A percentile compares a stretch with the other conserved stretches of the same genome.
These are phyloP conservation scores for Oxycera nigricornis DNA, from an alignment of 2,888 invertebrate species.

Conservation along the genomic window DNA sequence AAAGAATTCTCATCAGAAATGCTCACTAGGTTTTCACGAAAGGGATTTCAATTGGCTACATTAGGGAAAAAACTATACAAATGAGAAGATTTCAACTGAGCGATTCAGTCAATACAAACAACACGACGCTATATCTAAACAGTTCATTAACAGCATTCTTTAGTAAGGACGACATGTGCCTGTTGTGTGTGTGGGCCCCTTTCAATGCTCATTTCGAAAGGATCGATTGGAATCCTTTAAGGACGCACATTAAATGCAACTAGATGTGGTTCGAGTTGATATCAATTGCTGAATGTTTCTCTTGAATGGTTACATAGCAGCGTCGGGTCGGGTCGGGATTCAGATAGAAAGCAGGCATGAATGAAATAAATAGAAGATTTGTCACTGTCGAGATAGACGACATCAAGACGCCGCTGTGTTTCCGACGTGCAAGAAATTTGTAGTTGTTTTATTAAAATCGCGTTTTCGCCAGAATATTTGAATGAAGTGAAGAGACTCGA, in stretches of 20 bases:
- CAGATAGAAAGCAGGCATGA: conserved; percentile 17
- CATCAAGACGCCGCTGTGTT: conserved; percentile 51
- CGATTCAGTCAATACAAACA: no score
- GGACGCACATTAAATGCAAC: conserved; percentile 5
- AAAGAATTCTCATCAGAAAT: no score
- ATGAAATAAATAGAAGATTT: conserved; percentile 52
- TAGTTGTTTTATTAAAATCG: conserved; percentile 44
- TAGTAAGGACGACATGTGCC: no score
- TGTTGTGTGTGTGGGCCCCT: not conserved
- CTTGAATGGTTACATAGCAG: conserved; percentile 9
- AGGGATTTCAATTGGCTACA: no score
- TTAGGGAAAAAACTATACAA: no score
- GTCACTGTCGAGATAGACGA: conserved; percentile 52
- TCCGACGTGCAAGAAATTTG: conserved; percentile 49
- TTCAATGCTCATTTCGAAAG: not conserved
- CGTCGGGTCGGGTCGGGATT: not conserved
- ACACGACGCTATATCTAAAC: no score
- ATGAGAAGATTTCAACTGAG: no score
- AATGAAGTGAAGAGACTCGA: not conserved
- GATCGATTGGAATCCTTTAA: conserved; percentile 22
- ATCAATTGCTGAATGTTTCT: conserved; percentile 35
- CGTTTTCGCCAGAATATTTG: conserved; percentile 28
- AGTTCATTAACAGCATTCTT: no score
- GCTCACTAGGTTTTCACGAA: no score
- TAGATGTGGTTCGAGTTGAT: conserved; percentile 4